phyloP scores from a whole-genome alignment of 1,140 invertebrate species.

The Calliphora vicina region DNA sequence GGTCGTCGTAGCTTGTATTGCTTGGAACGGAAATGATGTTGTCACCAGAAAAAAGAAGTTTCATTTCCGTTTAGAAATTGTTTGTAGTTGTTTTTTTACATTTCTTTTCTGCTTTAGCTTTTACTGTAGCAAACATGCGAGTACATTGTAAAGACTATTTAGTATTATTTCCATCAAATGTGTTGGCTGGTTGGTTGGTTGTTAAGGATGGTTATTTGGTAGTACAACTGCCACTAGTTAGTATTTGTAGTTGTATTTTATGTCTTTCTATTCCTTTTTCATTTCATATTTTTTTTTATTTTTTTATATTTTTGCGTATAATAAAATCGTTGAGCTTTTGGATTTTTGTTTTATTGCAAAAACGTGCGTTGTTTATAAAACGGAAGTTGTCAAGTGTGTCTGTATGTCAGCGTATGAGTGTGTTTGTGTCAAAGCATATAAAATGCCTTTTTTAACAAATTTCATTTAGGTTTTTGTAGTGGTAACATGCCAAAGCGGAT shows the following conservation, averaged over 20 bases:
- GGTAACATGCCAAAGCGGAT: not conserved
- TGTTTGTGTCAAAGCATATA: not conserved
- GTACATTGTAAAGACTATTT: not conserved
- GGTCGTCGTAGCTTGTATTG: not conserved
- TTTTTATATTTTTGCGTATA: not conserved
- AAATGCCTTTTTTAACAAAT: not conserved
- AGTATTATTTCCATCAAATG: not conserved
- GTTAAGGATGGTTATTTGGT: too few relatives aligned
- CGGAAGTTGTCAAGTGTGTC: not conserved
- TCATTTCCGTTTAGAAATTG: conserved; percentile 13
- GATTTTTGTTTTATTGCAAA: conserved; percentile 10
- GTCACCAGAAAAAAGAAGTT: conserved; percentile 1
- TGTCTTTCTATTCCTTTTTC: not conserved
- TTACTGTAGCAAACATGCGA: not conserved
- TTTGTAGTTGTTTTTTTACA: not conserved
- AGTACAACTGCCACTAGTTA: not conserved
- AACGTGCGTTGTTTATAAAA: conserved; percentile 6
- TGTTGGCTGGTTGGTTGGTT: too few relatives aligned
- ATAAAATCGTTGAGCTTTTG: not conserved
- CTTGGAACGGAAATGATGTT: conserved; percentile 2
- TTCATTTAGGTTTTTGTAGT: not conserved
- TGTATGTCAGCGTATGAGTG: not conserved
- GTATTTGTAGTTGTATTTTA: not conserved
- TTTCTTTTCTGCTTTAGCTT: not conserved
- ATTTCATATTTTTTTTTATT: not conserved